Base-by-base conservation (phyloP, 2,113 vertebrate genomes). In the Psilopogon haemacephalus region DNA sequence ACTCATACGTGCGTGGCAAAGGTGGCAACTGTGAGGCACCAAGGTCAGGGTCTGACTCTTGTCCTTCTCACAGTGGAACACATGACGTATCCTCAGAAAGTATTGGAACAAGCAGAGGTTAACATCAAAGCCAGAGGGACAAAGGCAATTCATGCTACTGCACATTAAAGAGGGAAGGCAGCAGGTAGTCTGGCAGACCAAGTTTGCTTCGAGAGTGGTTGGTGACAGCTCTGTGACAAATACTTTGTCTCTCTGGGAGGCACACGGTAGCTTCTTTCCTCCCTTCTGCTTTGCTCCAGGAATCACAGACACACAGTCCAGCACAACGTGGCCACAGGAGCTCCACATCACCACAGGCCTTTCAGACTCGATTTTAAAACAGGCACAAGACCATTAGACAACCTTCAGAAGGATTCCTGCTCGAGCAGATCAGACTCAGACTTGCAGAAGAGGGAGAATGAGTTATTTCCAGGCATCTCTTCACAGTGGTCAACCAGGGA, bases 1-100 rank as follows among this genome's bases (percentile, higher is more conserved):
- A 42, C 64, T 70, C 46, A n/a, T 4, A 35, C 0, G 0, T 9
- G 7, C 12, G 30, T 2, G 12, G 32, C 42, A 52, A 60, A 77
- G 32, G n/a, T n/a, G 37, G 59, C 37, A 78, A 52, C 35, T 27
- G 27, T 32, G 56, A 80, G 71, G 62, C 60, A 67, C 28, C 69
- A 54, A 44, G 40, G 50, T 35, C 63, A 60, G 46, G 27, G 6
- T 52, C 59, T 40, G 40, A 52, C 21, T 68, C 64, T 33, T 26
- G 21, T 40, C 55, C 44, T 2, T 1, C 68, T 73, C 38, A 26
- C 40, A 71, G 37, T 9, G 48, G 65, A 62, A 83, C 18, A 65
- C 11, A 3, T 2, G 9, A 38, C 1, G 0, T 20, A 24, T 13
- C 56, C 69, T 77, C 64, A 81, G 23, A 75, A 86, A 56, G 5